Conservation (phyloP, 2,888 invertebrate species). For the Megastigmus dorsalis region DNA sequence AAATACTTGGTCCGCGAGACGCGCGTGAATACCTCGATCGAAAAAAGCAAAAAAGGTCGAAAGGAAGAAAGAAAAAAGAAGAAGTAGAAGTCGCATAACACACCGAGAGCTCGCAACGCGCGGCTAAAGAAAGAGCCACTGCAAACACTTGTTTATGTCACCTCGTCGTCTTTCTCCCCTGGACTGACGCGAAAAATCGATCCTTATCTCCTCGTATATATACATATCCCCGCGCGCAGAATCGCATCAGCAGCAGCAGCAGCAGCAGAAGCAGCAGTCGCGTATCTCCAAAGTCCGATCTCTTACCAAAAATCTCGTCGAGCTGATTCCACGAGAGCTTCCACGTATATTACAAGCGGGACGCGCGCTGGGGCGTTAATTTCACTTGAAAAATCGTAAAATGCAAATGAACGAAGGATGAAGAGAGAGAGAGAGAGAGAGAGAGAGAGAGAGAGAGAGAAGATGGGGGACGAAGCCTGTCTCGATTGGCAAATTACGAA, state of each 20-base stretch:
- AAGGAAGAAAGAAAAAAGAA: not conserved
- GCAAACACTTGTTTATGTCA: conserved; percentile 44
- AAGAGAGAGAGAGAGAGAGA: not conserved
- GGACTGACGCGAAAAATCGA: conserved; percentile 23
- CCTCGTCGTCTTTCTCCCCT: conserved; percentile 13
- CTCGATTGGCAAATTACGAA: conserved; percentile 72
- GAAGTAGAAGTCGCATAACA: too few relatives aligned
- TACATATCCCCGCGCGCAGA: not conserved
- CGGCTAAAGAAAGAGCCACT: conserved; percentile 9
- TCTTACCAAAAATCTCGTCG: not conserved
- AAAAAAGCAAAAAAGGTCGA: too few relatives aligned
- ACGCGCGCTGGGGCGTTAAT: conserved; percentile 42
- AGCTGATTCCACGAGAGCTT: conserved; percentile 3
- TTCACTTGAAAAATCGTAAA: conserved; percentile 67
- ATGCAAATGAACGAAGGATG: conserved; percentile 69
- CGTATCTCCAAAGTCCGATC: conserved; percentile 18
- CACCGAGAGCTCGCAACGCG: too few relatives aligned
- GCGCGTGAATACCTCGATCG: conserved; percentile 12
- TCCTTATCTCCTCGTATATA: conserved; percentile 15
- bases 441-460: not conserved
- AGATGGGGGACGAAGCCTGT: conserved; percentile 18
- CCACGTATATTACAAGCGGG: conserved; percentile 2
- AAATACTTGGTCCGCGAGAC: conserved; percentile 11
- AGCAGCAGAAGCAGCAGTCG: too few relatives aligned
- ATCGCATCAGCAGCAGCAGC: too few relatives aligned